phyloP scores from a whole-genome alignment of 2,113 vertebrate genomes.

The Saccopteryx leptura region DNA sequence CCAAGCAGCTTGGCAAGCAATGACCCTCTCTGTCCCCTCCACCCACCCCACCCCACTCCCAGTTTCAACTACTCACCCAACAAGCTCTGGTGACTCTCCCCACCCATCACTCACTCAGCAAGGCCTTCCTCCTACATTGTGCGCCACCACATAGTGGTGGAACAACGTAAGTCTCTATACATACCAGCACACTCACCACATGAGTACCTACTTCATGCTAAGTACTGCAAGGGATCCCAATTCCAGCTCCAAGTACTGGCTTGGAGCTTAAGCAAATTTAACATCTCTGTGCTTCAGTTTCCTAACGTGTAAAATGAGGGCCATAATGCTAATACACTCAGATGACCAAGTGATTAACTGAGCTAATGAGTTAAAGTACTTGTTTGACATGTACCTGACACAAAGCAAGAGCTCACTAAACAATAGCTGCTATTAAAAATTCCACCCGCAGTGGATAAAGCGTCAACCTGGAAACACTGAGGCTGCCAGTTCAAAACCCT shows the following conservation, averaged over 20 bases:
- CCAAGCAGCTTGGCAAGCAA: background rate
- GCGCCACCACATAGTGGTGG: background rate
- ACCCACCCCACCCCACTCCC: too few relatives aligned
- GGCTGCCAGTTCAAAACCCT: too few relatives aligned
- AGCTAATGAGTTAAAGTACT: background rate
- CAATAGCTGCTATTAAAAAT: background rate
- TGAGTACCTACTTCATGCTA: background rate
- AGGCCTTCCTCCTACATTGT: background rate
- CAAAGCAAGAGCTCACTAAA: background rate
- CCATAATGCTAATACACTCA: background rate
- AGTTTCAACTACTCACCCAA: background rate
- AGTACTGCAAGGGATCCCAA: background rate
- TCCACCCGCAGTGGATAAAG: too few relatives aligned
- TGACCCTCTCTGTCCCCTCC: too few relatives aligned
- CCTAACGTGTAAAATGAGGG: background rate
- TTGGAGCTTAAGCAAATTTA: background rate
- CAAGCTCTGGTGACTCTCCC: background rate
- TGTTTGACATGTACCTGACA: background rate
- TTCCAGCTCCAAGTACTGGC: background rate
- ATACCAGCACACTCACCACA: background rate
- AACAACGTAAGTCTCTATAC: background rate
- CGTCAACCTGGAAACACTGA: too few relatives aligned
- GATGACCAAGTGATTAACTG: background rate
- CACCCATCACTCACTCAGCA: background rate
- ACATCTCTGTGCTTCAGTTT: slow-evolving; percentile 7